Base-by-base conservation (phyloP, 2,797 vertebrate species). In the Anguilla marmorata region DNA sequence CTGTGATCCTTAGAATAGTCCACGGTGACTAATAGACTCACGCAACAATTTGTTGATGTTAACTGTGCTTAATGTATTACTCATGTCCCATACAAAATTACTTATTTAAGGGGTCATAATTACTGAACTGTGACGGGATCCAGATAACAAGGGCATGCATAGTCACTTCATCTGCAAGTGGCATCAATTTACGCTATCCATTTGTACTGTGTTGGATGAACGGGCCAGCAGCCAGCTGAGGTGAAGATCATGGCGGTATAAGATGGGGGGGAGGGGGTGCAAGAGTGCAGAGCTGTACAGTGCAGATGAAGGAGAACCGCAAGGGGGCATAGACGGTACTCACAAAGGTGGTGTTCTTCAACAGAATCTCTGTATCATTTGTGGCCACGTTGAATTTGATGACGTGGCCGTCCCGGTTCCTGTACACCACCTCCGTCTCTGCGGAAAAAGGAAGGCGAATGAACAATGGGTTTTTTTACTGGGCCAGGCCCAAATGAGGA, bases 291-390 rank as follows among this genome's bases (percentile, higher is more conserved):
- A 41, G 74, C 16, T 0, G 14, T 3, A 19, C 16, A 79, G 37
- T 2, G 74, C 33, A 37, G 11, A 41, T 4, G 74, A 37, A 4
- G 16, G 5, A 41, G 33, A 79, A 41, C 2, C 8, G 16, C 8
- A 3, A 33, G 14, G 4, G 41, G 33, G 37, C 16, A 41, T 3
- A 41, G 41, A 82, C 19, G 37, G 9, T 90, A 97, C 98, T 98
- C 96, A 99, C 98, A 96, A 99, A 99, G 24, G 97, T 99, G 84
- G 95, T 94, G 93, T 99, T 99, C 92, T 97, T 97, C 95, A 99
- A 94, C 90, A 99, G 92, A 79, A 98, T 94, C 72, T 96, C 96
- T 0, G 97, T 98, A 89, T 97, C 94, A 79, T 98, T 99, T 83
- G 96, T 97, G 89, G 97, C 93, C 93, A 98, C 96, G 94, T 98